Evolutionary conservation across 2,888 invertebrate species (phyloP).

Genomic region (Melanargia galathea): DNA sequence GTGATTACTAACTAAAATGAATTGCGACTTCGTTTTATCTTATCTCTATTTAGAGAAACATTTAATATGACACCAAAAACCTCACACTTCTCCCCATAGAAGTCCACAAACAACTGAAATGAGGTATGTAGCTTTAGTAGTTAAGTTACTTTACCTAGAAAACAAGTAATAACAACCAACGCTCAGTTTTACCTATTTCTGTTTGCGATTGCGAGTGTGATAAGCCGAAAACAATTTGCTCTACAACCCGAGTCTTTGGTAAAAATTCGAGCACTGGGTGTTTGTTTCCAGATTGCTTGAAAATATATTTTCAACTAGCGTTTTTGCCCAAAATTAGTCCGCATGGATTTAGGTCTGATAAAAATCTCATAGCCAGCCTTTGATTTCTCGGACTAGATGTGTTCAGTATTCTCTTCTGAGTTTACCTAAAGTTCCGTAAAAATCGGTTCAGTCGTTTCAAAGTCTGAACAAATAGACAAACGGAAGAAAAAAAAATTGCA

Average conservation of each 20-base stretch:
- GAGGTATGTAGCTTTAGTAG: neutral
- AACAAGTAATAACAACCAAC: slow-evolving; percentile 6
- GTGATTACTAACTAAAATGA: too few species aligned
- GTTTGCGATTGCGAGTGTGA: slow-evolving; percentile 45
- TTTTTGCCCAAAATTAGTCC: neutral
- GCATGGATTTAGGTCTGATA: neutral
- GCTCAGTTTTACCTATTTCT: slow-evolving; percentile 19
- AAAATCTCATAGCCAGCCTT: neutral
- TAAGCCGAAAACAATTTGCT: slow-evolving; percentile 54
- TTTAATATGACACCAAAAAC: too few species aligned
- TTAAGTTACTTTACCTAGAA: too few species aligned
- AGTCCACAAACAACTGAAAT: neutral
- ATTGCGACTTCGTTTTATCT: too few species aligned
- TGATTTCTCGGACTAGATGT: neutral
- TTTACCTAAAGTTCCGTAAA: too few species aligned
- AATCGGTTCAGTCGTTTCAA: too few species aligned
- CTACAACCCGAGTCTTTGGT: slow-evolving; percentile 13
- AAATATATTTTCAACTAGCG: slow-evolving; percentile 60
- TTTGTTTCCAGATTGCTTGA: slow-evolving; percentile 61
- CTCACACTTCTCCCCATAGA: too few species aligned
- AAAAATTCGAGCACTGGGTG: slow-evolving; percentile 42
- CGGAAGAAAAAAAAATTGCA: too few species aligned
- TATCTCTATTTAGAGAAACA: too few species aligned
- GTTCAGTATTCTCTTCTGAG: too few species aligned
- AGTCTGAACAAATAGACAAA: too few species aligned